Conservation (phyloP, 2,797 vertebrate species). For the Epinephelus awoara region DNA sequence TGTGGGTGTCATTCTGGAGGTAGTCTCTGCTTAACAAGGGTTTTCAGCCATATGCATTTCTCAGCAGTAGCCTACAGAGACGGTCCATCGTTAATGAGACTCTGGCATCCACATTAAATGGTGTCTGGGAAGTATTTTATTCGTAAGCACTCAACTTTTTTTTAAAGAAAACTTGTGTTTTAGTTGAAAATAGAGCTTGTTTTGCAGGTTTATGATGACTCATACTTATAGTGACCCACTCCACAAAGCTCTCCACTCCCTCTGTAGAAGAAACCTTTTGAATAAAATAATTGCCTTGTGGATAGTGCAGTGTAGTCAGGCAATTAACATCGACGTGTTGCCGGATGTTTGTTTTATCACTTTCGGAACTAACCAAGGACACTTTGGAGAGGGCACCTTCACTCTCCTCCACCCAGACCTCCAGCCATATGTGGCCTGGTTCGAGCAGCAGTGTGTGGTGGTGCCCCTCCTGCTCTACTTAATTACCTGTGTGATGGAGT, state of each 20-base stretch:
- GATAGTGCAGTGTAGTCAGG: neutral
- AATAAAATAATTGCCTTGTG: neutral
- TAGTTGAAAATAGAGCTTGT: conserved; percentile 13
- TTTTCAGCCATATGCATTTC: neutral
- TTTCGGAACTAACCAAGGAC: conserved; percentile 42
- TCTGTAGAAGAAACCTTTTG: conserved; percentile 6
- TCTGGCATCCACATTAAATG: conserved; percentile 2
- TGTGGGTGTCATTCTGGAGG: conserved; percentile 5
- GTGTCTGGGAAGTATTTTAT: neutral
- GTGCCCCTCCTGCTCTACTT: conserved; percentile 65
- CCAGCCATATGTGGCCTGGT: conserved; percentile 65
- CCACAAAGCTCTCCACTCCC: neutral
- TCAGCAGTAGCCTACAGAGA: neutral
- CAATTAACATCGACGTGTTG: neutral
- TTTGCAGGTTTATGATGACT: conserved; percentile 38
- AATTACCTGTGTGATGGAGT: conserved; percentile 73
- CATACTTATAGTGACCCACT: conserved; percentile 1
- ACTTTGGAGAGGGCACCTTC: conserved; percentile 54
- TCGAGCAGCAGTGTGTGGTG: conserved; percentile 29
- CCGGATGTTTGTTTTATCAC: conserved; percentile 33
- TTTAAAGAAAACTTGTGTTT: neutral
- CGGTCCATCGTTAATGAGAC: conserved; percentile 12
- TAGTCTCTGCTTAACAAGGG: conserved; percentile 1
- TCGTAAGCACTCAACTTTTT: neutral
- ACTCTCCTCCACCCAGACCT: conserved; percentile 62